Base-by-base conservation (phyloP, 2,797 vertebrate genomes). In the Phoebastria nigripes region DNA sequence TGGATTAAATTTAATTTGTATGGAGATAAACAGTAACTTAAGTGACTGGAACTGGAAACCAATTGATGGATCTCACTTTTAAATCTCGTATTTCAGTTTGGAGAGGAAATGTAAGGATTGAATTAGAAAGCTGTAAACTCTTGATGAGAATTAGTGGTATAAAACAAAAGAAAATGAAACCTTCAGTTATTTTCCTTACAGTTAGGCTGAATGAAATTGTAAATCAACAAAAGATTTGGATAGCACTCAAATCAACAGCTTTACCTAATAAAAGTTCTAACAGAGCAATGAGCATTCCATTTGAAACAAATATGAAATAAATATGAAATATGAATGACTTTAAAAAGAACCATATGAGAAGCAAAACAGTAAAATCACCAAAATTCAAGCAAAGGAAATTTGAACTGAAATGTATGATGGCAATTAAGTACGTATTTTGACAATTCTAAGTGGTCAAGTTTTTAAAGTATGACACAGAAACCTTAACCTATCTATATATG, bases 401-500 rank as follows among this genome's bases (percentile, higher is more conserved):
- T 96, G 95, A 97, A 97, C 96, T 97, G 96, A 98, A 98, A 98
- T 94, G 96, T 97, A 97, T 97, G 97, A 98, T 97, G 94, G 97
- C 97, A 98, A 98, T 97, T 97, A 98, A 98, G 95, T 96, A 97
- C 94, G 97, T 98, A 97, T 98, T 98, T 98, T 98, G 98, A 98
- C 98, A 98, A 98, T 98, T 98, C 87, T 92, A 98, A 98, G 98
- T 98, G 99, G 99, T 99, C 99, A 99, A 98, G 98, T 98, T 98
- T 98, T 98, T 98, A 98, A 99, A 98, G 98, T 99, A 98, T 98
- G 98, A 98, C 98, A 99, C 97, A 97, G 96, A 99, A 99, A 99
- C 98, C 98, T 98, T 99, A 99, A 99, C 98, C 99, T 99, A 98
- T 98, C 99, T 98, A 98, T 98, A 98, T 98, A 98, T 98, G 97